Evolutionary conservation across 53 echinoderm and acorn worm genomes (phyloP).

Genomic region (Antedon mediterranea): DNA sequence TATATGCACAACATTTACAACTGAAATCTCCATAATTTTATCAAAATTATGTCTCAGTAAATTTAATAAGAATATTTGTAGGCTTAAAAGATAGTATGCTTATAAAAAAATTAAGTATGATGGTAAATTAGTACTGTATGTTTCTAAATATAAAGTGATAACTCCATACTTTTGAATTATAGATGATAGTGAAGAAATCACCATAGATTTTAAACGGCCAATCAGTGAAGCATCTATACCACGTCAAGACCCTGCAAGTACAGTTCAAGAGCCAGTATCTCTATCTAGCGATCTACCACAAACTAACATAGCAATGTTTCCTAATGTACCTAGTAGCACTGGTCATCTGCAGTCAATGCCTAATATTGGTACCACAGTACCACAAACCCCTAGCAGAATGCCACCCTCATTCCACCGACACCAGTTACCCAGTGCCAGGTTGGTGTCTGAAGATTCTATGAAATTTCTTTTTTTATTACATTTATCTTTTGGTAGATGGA

Average conservation of each 20-base stretch:
- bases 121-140: too few species aligned
- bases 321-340: not conserved
- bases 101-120: too few species aligned
- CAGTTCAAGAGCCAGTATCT: not conserved
- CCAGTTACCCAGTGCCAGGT: not conserved
- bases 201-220: not conserved
- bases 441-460: too few species aligned
- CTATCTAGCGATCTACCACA: not conserved
- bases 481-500: too few species aligned
- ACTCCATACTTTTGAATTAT: not conserved
- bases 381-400: not conserved
- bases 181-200: not conserved
- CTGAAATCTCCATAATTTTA: too few species aligned
- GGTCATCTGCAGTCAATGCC: not conserved
- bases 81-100: too few species aligned
- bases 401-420: constrained; percentile 1
- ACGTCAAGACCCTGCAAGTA: not conserved
- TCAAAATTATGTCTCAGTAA: too few species aligned
- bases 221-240: not conserved
- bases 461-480: too few species aligned
- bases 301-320: not conserved
- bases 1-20: too few species aligned
- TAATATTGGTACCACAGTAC: not conserved
- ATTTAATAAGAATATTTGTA: too few species aligned
- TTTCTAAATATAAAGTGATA: too few species aligned